Evolutionary conservation across 2,888 invertebrate species (phyloP).

Genomic region (Drosophila basisetae): DNA sequence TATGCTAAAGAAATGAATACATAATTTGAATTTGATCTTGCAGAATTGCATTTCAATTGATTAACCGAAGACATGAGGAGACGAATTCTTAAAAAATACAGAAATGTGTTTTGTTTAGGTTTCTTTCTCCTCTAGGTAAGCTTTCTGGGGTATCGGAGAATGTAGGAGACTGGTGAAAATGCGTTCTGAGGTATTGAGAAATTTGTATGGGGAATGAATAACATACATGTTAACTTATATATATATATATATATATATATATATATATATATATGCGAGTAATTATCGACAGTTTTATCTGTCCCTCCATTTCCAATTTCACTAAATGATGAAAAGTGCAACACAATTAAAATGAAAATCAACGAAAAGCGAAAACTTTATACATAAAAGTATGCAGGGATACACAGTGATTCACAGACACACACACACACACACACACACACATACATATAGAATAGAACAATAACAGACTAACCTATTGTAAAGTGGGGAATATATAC

Average conservation of each 20-base stretch:
- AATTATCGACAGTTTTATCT: not conserved
- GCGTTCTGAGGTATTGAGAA: not conserved
- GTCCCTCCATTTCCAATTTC: slow-evolving; percentile 6
- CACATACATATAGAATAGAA: slow-evolving; percentile 42
- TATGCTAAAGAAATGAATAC: not conserved
- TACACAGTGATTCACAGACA: not conserved
- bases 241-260: not conserved
- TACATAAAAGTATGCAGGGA: slow-evolving; percentile 39
- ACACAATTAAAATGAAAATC: slow-evolving; percentile 73
- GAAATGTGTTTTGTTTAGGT: not conserved
- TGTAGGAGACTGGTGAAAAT: not conserved
- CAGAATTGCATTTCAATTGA: not conserved
- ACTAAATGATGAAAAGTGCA: slow-evolving; percentile 37
- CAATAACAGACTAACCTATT: slow-evolving; percentile 80
- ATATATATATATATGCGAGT: not conserved
- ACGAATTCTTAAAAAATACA: not conserved
- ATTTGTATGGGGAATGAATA: not conserved
- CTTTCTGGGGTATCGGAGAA: not conserved
- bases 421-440: slow-evolving; percentile 14
- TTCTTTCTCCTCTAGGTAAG: not conserved
- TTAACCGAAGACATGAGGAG: not conserved
- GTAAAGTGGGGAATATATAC: slow-evolving; percentile 64
- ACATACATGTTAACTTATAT: not conserved
- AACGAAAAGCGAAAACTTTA: slow-evolving; percentile 76
- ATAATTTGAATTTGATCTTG: too few relatives aligned